phyloP scores from a whole-genome alignment of 2,113 vertebrate genomes.

The Gila orcuttii region DNA sequence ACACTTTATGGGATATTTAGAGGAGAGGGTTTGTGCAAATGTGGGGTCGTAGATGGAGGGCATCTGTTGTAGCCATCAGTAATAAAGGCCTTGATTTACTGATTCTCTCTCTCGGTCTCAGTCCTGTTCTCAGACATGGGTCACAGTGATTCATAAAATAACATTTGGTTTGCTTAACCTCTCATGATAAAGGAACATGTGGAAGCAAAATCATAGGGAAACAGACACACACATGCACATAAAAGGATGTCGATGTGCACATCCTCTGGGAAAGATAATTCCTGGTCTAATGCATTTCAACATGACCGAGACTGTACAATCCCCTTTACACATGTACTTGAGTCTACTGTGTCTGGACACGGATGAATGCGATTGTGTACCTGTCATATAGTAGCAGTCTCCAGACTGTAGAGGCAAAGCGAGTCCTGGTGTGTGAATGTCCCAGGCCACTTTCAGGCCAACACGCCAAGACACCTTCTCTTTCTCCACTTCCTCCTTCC shows the following conservation, averaged over 20 bases:
- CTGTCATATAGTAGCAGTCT: constrained; percentile 89
- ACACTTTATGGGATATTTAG: constrained; percentile 34
- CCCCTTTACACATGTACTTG: constrained; percentile 4
- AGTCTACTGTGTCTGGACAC: constrained; percentile 41
- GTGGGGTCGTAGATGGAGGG: constrained; percentile 53
- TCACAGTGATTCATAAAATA: constrained; percentile 76
- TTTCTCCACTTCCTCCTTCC: constrained; percentile 77
- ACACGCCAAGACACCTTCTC: constrained; percentile 85
- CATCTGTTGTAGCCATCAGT: constrained; percentile 74
- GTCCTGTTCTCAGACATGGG: constrained; percentile 54
- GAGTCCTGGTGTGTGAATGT: constrained; percentile 94
- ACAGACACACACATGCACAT: constrained; percentile 20
- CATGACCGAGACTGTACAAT: constrained; percentile 5
- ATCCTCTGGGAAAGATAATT: constrained; percentile 64
- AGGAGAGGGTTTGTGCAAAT: constrained; percentile 3
- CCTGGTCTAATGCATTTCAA: constrained; percentile 46
- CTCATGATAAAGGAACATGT: constrained; percentile 68
- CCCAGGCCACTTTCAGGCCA: constrained; percentile 95
- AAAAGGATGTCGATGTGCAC: constrained; percentile 27
- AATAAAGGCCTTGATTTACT: constrained; percentile 76
- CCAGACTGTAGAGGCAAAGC: constrained; percentile 89
- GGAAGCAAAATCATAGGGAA: constrained; percentile 53
- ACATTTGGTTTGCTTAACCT: constrained; percentile 77
- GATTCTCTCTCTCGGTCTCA: constrained; percentile 66
- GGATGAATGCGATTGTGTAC: constrained; percentile 58